Evolutionary conservation across 2,113 vertebrate species (phyloP), one percentile per base, ranked within the genome.

Genomic region (Centropus bengalensis): DNA sequence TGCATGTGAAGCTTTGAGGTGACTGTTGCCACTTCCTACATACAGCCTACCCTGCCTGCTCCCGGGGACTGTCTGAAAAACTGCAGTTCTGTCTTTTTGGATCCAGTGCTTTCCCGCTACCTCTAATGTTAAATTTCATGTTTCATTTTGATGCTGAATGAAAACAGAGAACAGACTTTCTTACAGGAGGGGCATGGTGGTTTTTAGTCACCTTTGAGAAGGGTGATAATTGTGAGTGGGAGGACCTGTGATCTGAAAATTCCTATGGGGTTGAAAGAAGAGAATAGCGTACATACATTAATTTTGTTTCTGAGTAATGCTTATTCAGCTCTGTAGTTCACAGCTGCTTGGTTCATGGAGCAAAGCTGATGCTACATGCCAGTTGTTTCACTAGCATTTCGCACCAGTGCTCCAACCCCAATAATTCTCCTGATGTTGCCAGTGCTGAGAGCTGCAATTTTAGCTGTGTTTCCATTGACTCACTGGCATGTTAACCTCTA

Each of bases 1-100:
- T 1, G 2, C 0, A 0, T 38, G 17, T 77, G 67, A 63, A 62
- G 12, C 5, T 83, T 82, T 2, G 3, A 69, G 51, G 14, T 55
- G 38, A 55, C 55, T 70, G 11, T 33, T 86, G 51, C 42, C 21
- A 10, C 38, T 58, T 91, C 49, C 78, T 45, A 27, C 33, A 23
- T 19, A 19, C 12, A 49, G 8, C 38, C 73, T 63, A 21, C 15
- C 7, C 28, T 86, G 21, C 51, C 38, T 58, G 27, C 19, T 77
- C 32, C 28, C 32, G 69, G 38, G 22, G 19, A 26, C 89, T 75
- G 45, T 56, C 51, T 81, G 56, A 60, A 87, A 60, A 63, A 51
- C 28, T 26, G 17, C 52, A 59, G 23, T 52, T 82, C 32, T 47
- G 33, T 36, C n/a, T 32, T 56, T 77, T 44, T 78, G 14, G 40